Evolutionary conservation across 2,797 vertebrate genomes (phyloP).

Genomic region (Lagocephalus sceleratus): DNA sequence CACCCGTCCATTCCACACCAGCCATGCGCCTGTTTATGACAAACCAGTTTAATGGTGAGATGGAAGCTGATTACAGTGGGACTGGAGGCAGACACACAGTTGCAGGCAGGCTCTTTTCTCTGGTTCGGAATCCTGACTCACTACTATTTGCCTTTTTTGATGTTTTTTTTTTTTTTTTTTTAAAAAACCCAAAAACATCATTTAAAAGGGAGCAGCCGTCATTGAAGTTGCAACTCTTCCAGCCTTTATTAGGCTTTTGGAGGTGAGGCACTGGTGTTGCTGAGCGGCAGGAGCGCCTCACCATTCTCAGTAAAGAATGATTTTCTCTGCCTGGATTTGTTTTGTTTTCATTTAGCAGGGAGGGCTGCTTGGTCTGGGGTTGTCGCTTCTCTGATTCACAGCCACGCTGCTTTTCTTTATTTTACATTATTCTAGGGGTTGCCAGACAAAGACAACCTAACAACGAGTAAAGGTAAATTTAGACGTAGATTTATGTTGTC

Average conservation of each 20-base stretch:
- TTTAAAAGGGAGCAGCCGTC: background rate
- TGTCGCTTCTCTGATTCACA: too few relatives aligned
- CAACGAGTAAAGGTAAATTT: too few relatives aligned
- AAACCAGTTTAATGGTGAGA: background rate
- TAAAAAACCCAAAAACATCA: background rate
- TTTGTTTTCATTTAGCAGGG: too few relatives aligned
- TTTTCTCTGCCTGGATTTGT: too few relatives aligned
- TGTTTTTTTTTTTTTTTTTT: background rate
- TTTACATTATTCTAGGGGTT: too few relatives aligned
- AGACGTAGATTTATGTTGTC: too few relatives aligned
- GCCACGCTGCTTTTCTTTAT: too few relatives aligned
- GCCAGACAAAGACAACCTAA: too few relatives aligned
- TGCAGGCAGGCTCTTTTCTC: background rate
- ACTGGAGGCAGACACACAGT: background rate
- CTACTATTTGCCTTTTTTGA: background rate
- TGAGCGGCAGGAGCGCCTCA: constrained; percentile 19
- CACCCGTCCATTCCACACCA: constrained; percentile 23
- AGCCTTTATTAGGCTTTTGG: background rate
- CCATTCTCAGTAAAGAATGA: too few relatives aligned
- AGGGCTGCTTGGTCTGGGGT: too few relatives aligned
- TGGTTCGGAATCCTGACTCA: background rate
- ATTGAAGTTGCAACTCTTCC: background rate
- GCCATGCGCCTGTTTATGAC: constrained; percentile 13
- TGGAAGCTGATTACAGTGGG: background rate
- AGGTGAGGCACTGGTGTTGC: constrained; percentile 21